Conservation (phyloP, 2,888 invertebrate species). For the Pollenia angustigena region DNA sequence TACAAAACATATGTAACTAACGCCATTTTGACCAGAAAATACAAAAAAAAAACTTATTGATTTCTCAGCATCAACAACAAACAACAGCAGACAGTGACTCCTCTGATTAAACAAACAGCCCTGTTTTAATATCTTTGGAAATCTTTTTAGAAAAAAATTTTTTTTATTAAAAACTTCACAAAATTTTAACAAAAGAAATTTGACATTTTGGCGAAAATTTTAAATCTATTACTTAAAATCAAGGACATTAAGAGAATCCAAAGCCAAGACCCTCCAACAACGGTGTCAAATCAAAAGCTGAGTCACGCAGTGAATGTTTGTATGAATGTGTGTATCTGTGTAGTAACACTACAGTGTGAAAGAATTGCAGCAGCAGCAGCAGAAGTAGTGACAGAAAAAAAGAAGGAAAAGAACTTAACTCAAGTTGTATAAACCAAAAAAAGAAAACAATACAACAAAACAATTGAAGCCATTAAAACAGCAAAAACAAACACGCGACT, state of each 20-base stretch:
- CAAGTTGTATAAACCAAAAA: slow-evolving; percentile 57
- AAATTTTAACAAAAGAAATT: slow-evolving; percentile 14
- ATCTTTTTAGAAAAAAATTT: slow-evolving; percentile 3
- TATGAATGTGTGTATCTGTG: slow-evolving; percentile 4
- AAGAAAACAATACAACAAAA: slow-evolving; percentile 36
- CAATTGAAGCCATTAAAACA: slow-evolving; percentile 25
- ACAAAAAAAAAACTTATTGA: slow-evolving; percentile 57
- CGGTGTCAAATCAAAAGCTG: slow-evolving; percentile 66
- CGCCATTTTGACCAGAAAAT: slow-evolving; percentile 68
- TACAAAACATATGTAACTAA: slow-evolving; percentile 54
- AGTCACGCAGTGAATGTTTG: slow-evolving; percentile 66
- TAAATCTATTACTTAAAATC: slow-evolving; percentile 62
- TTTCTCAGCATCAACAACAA: slow-evolving; percentile 67
- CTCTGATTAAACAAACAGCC: background rate
- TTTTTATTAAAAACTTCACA: background rate
- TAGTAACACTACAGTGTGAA: slow-evolving; percentile 53
- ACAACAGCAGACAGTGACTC: slow-evolving; percentile 43
- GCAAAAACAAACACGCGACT: slow-evolving; percentile 65
- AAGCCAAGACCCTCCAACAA: slow-evolving; percentile 52
- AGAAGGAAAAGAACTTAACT: slow-evolving; percentile 48
- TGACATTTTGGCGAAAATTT: slow-evolving; percentile 34
- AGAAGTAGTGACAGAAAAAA: slow-evolving; percentile 31
- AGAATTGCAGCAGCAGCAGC: slow-evolving; percentile 54
- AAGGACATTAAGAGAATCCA: slow-evolving; percentile 65
- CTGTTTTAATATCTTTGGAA: slow-evolving; percentile 14